Evolutionary conservation across 1,140 invertebrate genomes (phyloP), one percentile per base, ranked within the genome.

Genomic region (Caenorhabditis latens): DNA sequence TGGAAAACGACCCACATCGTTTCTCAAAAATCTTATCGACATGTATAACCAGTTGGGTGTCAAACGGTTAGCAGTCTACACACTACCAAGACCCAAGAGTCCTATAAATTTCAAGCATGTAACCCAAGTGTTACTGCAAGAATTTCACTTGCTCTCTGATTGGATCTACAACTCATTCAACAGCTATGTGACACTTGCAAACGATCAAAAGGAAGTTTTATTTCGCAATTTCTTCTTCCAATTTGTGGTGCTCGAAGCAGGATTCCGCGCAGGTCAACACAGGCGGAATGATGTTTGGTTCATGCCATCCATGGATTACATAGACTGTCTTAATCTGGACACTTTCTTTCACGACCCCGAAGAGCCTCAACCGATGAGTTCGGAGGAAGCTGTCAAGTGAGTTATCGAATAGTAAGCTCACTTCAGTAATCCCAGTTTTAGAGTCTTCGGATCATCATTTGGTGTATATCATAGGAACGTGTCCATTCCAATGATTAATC

Each of bases 251-350:
- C 16, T 65, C 1, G 61, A 65, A 65, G 21, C 24, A 3, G 61
- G 61, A 0, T 65, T 40, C 16, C 32, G 21, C 4, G 21, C 61
- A 7, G 8, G 61, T 65, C 61, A 65, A 32, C 32, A 40, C 9
- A 11, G 61, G 9, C 32, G 61, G 32, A 65, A 32, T 11, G 84
- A 86, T 58, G 58, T 86, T 40, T 40, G 40, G 58, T 71, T 40
- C 67, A 42, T 86, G 1, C 58, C 84, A 1, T 75, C 84, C 13
- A 67, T 65, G 8, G 84, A 86, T 42, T 86, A 79, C 46, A 86
- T 86, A 21, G 84, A 86, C 32, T 67, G 58, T 32, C 21, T 55
- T 3, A 19, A 63, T 50, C 67, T 55, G n/a, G 84, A 75, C 19
- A 79, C 65, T 7, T 86, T 79, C 67, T 86, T 79, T 55, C 42